Base-by-base conservation (phyloP, 2,888 invertebrate genomes). In the Agonopterix subpropinquella region DNA sequence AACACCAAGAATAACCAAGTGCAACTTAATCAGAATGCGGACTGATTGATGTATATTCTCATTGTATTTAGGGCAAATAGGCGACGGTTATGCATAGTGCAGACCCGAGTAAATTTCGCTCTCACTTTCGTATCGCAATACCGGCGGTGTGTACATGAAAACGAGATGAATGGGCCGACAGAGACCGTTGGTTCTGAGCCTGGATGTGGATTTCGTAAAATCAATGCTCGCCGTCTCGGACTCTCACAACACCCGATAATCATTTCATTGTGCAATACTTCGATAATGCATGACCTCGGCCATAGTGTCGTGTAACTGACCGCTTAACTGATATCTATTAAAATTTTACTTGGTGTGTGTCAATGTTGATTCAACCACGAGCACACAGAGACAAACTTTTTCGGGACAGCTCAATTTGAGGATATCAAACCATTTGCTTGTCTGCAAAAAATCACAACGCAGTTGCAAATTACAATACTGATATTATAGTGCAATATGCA, bases 91-190 rank as follows among this genome's bases (percentile, higher is more conserved):
- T 82, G 80, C 78, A 78, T 82, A 77, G 76, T 82, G 44, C 42
- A 43, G 44, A 72, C 62, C 75, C 69, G 80, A 79, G 83, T 76
- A 78, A 83, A 85, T 80, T 83, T 76, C 77, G 80, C 87, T 87
- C 83, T 87, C 87, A 80, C 87, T 86, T 87, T 88, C 87, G 80
- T 73, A 81, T 80, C 75, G 83, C 80, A 82, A 82, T 76, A 83
- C 79, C 77, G 67, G 67, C 63, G 73, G 71, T 76, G 73, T 78
- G 79, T 82, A 84, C 82, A 85, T 82, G 83, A 82, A 85, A 87
- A 85, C 83, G 85, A 87, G 86, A 86, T 87, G 87, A 88, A 87
- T 87, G 86, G 81, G 74, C 66, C 77, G 79, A 72, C 80, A 73
- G 80, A 80, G 81, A 73, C 78, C 78, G 83, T 83, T 82, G 78